These are phyloP conservation scores for Phyllostomus discolor DNA, from an alignment of 2,113 vertebrate genomes.

Conservation along the genomic window DNA sequence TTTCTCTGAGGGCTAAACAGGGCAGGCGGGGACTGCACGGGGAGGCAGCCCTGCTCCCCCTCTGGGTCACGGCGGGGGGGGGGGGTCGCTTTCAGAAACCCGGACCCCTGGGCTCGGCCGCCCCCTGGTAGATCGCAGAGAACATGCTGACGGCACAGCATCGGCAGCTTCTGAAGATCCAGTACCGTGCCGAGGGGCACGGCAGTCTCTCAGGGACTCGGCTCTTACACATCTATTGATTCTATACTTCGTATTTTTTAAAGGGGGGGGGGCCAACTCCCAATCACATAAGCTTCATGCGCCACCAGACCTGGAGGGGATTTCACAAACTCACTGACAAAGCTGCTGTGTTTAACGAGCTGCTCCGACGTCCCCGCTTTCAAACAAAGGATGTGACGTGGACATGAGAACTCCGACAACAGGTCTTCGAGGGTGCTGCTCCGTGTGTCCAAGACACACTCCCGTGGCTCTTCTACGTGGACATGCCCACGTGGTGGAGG, in stretches of 20 bases:
- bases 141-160: rapidly evolving
- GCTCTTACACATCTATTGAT: neutral
- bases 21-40: neutral
- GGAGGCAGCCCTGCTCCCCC: neutral
- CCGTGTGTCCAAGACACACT: neutral
- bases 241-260: no score
- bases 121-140: rapidly evolving
- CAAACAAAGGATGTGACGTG: neutral
- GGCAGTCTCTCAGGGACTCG: neutral
- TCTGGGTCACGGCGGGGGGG: neutral
- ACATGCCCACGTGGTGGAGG: rapidly evolving
- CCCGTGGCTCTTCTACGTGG: neutral
- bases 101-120: neutral
- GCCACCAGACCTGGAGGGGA: neutral
- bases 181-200: rapidly evolving
- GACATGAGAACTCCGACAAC: neutral
- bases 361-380: neutral
- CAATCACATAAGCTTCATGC: no score
- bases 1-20: neutral
- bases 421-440: neutral
- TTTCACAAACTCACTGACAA: neutral
- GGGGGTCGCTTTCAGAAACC: neutral
- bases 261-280: no score
- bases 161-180: neutral
- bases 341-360: neutral